phyloP scores from a whole-genome alignment of 2,113 vertebrate species.

The Nibea coibor region DNA sequence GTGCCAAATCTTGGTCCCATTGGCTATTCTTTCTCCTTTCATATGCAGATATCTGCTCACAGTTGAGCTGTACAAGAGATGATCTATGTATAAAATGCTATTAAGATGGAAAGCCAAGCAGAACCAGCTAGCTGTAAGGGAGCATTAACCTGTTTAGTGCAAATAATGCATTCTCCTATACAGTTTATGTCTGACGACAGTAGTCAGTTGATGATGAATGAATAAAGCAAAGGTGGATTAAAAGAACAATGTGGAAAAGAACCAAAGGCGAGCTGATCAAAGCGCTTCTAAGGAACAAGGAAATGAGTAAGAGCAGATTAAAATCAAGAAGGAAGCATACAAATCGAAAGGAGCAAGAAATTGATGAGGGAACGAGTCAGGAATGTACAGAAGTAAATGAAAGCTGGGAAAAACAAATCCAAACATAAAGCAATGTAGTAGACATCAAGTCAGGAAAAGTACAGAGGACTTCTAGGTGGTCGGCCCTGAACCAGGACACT shows the following conservation, averaged over 20 bases:
- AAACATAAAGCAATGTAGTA: not conserved
- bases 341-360: not conserved
- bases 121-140: not conserved
- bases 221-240: not conserved
- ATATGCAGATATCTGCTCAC: too few species aligned
- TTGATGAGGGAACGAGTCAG: not conserved
- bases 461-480: not conserved
- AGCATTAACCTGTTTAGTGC: not conserved
- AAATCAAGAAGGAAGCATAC: not conserved
- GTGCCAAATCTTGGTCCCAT: too few species aligned
- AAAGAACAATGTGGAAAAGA: not conserved
- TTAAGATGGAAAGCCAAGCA: not conserved
- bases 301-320: slow-evolving; percentile 12
- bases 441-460: not conserved
- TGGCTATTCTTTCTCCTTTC: too few species aligned
- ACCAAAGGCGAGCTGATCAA: not conserved
- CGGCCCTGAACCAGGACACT: not conserved
- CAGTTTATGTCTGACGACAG: too few species aligned
- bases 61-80: not conserved
- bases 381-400: not conserved
- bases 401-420: not conserved
- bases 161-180: not conserved
- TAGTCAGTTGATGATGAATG: too few species aligned
- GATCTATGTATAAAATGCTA: not conserved
- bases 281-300: not conserved